phyloP scores from a whole-genome alignment of 2,113 vertebrate species.

The Alectura lathami region DNA sequence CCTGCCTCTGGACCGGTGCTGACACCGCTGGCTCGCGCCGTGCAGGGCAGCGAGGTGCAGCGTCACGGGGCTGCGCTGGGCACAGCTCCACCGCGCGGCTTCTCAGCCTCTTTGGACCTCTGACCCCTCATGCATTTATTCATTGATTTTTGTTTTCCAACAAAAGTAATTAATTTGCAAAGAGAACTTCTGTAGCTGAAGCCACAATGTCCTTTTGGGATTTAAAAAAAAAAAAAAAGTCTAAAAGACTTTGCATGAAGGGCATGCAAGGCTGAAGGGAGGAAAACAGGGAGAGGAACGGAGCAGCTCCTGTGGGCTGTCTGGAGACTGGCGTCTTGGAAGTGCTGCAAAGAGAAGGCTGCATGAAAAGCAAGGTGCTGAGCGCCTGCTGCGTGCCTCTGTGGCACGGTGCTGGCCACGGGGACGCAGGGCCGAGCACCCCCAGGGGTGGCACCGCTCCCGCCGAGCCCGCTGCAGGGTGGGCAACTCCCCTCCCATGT shows the following conservation, averaged over 20 bases:
- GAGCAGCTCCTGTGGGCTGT: neutral
- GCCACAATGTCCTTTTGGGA: rapidly evolving
- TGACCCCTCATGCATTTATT: neutral
- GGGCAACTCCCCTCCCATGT: neutral
- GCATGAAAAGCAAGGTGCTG: neutral
- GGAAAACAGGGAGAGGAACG: neutral
- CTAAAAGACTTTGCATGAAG: neutral
- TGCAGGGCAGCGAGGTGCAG: too few relatives aligned
- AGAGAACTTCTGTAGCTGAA: neutral
- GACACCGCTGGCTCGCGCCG: too few relatives aligned
- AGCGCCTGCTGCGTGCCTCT: neutral
- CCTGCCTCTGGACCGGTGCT: neutral
- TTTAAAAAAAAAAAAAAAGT: neutral
- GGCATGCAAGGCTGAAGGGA: neutral
- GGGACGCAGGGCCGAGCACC: too few relatives aligned
- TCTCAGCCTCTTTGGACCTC: neutral
- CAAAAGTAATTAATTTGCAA: neutral
- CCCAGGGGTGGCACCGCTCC: neutral
- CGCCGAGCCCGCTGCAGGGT: neutral
- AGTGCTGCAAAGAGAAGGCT: neutral
- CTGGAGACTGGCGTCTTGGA: neutral
- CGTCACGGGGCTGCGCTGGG: neutral
- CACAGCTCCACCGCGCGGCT: rapidly evolving
- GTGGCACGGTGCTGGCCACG: rapidly evolving
- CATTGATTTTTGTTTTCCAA: neutral